Base-by-base conservation (phyloP, 2,888 invertebrate genomes). In the Eristalis arbustorum region DNA sequence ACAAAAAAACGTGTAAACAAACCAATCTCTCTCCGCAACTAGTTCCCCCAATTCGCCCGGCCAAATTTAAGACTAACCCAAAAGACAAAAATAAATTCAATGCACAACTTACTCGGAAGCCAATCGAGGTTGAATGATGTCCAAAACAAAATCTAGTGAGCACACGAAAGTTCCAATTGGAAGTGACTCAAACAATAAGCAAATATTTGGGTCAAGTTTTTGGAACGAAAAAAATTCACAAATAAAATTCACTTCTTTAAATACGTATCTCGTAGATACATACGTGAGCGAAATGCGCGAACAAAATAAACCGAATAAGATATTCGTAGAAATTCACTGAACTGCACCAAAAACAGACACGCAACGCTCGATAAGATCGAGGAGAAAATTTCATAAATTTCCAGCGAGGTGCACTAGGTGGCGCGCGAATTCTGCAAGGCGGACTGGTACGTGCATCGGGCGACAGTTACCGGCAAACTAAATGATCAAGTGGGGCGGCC, bases 61-160 rank as follows among this genome's bases (percentile, higher is more conserved):
- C 18, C 49, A 49, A n/a, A 18, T 18, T 49, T 18, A 18, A 49
- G 3, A 13, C 3, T 37, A 3, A 37, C n/a, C n/a, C n/a, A n/a
- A n/a, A n/a, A n/a, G n/a, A 42, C 25, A 25, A 25, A 25, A 25
- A 25, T n/a, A 42, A 37, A 66, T 42, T 31, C 11, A 69, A 31
- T 69, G 37, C 2, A 23, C 23, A 75, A 49, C 72, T 75, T 76
- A 84, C 64, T 14, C 64, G 23, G 11, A 34, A 69, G 11, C 8
- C 40, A 2, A 74, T 66, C 40, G 34, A 82, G 73, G 82, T 37
- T 78, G 57, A 73, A 62, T 49, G 73, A 14, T 82, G 73, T 28
- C 81, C 77, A 74, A 74, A 77, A 73, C 72, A 75, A 72, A 56
- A 10, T 40, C 31, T 13, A 66, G 37, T 37, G 23, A 49, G 34